Percentiles rank a stretch among this genome's conserved stretches.
Evolutionary conservation across 2,113 vertebrate species (phyloP).

Genomic region (Neotragus pygmaeus): DNA sequence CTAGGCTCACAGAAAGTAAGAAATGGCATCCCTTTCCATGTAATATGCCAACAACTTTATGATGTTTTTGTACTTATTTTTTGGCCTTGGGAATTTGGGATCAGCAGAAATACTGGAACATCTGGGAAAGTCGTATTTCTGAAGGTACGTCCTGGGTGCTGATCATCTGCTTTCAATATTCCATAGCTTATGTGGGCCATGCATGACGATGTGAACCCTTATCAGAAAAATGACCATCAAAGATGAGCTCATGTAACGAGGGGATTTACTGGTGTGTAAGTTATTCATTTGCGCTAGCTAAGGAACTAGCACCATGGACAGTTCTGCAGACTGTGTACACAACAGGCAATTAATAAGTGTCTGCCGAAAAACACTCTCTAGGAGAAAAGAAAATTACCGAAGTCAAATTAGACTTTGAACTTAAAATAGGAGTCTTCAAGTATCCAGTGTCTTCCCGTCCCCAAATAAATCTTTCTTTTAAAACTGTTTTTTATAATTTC

Average conservation of each 20-base stretch:
- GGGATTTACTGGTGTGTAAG: neutral
- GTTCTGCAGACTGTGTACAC: fast-evolving
- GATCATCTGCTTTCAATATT: fast-evolving
- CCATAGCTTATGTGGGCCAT: neutral
- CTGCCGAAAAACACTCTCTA: neutral
- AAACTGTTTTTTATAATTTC: neutral
- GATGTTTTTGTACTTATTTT: neutral
- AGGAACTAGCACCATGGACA: neutral
- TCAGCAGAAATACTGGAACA: neutral
- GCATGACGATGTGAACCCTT: fast-evolving
- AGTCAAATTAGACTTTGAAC: neutral
- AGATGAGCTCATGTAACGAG: neutral
- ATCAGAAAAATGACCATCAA: neutral
- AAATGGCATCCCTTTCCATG: neutral
- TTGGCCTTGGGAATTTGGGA: neutral
- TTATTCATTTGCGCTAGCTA: neutral
- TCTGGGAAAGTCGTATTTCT: neutral
- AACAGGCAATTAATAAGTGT: too few species aligned
- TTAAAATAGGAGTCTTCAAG: neutral
- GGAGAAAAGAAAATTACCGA: neutral
- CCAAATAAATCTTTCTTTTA: neutral
- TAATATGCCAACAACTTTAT: neutral
- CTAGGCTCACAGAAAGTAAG: neutral
- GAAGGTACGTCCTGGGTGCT: fast-evolving
- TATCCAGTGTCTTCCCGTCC: neutral